These are phyloP conservation scores for Phorcus lineatus DNA, from an alignment of 2,888 invertebrate species.

Conservation along the genomic window DNA sequence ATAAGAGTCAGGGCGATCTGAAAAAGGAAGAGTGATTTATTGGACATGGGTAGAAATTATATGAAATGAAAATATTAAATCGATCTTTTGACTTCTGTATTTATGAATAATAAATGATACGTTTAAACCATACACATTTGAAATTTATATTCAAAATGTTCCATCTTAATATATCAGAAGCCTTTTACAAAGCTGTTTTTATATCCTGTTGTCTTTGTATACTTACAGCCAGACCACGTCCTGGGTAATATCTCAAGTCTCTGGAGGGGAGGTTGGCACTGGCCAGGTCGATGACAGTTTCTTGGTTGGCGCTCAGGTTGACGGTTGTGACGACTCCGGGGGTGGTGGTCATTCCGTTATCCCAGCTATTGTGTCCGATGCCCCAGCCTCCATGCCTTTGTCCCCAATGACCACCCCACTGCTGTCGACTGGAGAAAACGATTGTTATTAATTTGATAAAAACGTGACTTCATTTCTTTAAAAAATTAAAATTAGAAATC, in stretches of 20 bases:
- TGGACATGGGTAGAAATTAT: too few species aligned
- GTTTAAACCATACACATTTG: too few species aligned
- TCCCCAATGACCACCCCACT: not conserved
- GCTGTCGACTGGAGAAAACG: not conserved
- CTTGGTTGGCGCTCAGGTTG: not conserved
- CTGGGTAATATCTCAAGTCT: not conserved
- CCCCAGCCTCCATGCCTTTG: not conserved
- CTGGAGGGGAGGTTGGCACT: not conserved
- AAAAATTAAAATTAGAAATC: too few species aligned
- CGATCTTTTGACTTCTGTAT: too few species aligned
- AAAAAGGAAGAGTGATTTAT: not conserved
- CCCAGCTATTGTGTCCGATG: not conserved
- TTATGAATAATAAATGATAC: too few species aligned
- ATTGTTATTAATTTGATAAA: too few species aligned
- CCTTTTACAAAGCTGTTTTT: too few species aligned
- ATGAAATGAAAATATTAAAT: too few species aligned
- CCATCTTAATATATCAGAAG: too few species aligned
- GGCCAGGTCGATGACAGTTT: not conserved
- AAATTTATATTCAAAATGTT: too few species aligned
- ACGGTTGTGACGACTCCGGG: slow-evolving; percentile 5
- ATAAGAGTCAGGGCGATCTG: not conserved
- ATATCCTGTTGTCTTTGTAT: not conserved
- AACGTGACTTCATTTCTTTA: too few species aligned
- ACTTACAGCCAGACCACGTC: not conserved
- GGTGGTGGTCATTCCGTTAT: not conserved